Base-by-base conservation (phyloP, 2,113 vertebrate genomes). In the Hystrix cristata region DNA sequence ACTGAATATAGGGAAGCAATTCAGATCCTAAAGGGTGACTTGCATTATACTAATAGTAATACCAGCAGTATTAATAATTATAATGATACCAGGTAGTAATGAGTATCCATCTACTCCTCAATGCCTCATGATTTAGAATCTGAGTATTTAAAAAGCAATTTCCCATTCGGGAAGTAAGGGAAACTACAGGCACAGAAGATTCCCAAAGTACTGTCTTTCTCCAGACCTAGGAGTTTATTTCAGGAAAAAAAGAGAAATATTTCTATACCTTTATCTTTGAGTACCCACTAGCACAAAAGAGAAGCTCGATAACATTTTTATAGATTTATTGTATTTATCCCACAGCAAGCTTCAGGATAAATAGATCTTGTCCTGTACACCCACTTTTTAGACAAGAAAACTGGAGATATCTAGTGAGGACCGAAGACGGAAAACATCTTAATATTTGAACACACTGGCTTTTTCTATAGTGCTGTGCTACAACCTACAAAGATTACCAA, bases 261-360 rank as follows among this genome's bases (percentile, higher is more conserved):
- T 91, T 81, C 31, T 76, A 48, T 55, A 67, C 53, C 69, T 94
- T 95, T 96, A 62, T 92, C 92, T 92, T 92, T 46, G 69, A 97
- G 81, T 85, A 76, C 80, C 90, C 71, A 88, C 64, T 84, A 95
- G 94, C 92, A 94, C 65, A 88, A 69, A 94, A 88, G 65, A 82
- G 76, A 88, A 90, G 59, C 64, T 94, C 23, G 5, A 55, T 92
- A 72, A 72, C 4, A 53, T 90, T 79, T 92, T 67, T 65, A 51
- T 62, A 90, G 84, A 92, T 95, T 95, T 95, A 96, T 94, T 48
- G 2, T 74, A 86, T 90, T 67, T 88, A 53, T 29, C 92, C 65
- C 81, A 92, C 21, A 82, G 87, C 76, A 93, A 95, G n/a, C n/a
- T 48, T 18, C 57, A 96, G 90, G 84, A 94, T 78, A 55, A 81